Conservation (phyloP, 1,140 invertebrate species). For the Neodiprion fabricii region DNA sequence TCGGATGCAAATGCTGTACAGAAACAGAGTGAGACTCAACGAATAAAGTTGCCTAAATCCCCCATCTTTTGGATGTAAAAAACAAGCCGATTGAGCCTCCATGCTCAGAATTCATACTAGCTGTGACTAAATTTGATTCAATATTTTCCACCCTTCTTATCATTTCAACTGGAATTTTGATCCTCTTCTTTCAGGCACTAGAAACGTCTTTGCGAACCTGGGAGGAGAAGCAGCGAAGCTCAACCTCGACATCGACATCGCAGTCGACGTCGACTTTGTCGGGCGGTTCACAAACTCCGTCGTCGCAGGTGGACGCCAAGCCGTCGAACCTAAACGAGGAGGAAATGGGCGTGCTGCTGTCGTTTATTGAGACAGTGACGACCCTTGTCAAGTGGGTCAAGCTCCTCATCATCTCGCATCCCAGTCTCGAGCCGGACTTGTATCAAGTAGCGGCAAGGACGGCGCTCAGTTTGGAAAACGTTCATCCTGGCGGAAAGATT, state of each 20-base stretch:
- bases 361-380: conserved; percentile 82
- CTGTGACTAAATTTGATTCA: conserved; percentile 3
- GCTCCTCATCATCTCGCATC: conserved; percentile 71
- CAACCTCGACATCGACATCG: conserved; percentile 54
- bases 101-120: conserved; percentile 18
- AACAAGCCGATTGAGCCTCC: conserved; percentile 17
- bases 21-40: conserved; percentile 74
- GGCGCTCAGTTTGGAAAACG: conserved; percentile 76
- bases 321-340: conserved; percentile 67
- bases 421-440: conserved; percentile 70
- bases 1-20: conserved; percentile 92
- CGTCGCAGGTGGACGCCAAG: conserved; percentile 31
- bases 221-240: conserved; percentile 90
- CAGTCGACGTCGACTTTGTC: conserved; percentile 50
- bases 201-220: conserved; percentile 89
- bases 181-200: conserved; percentile 67
- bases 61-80: background rate
- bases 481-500: conserved; percentile 83
- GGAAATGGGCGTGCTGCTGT: conserved; percentile 75
- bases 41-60: background rate
- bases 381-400: conserved; percentile 86
- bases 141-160: background rate
- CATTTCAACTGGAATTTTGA: background rate
- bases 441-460: conserved; percentile 77
- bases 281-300: conserved; percentile 43